Conservation (phyloP, 2,888 invertebrate genomes). For the Rhyacophila evoluta region DNA sequence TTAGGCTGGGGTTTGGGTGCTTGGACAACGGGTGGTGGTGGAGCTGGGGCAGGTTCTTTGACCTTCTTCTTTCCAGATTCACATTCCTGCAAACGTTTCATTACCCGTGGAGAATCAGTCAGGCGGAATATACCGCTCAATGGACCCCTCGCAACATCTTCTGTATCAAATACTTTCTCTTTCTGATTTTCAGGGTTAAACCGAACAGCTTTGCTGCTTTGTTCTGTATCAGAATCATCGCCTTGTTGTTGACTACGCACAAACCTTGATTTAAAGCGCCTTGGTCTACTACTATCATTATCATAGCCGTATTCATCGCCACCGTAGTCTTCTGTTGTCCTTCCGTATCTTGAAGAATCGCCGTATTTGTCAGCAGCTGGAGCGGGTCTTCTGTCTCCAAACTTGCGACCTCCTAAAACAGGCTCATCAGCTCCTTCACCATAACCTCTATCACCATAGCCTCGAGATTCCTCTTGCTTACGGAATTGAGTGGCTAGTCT, state of each 20-base stretch:
- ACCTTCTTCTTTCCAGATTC: slow-evolving; percentile 82
- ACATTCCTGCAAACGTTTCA: slow-evolving; percentile 88
- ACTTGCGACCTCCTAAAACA: slow-evolving; percentile 80
- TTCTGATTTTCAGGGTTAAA: slow-evolving; percentile 72
- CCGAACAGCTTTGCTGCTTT: slow-evolving; percentile 73
- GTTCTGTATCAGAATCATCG: slow-evolving; percentile 83
- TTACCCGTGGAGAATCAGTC: slow-evolving; percentile 88
- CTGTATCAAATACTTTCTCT: slow-evolving; percentile 84
- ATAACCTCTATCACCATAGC: slow-evolving; percentile 66
- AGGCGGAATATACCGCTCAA: slow-evolving; percentile 90
- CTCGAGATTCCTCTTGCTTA: slow-evolving; percentile 80
- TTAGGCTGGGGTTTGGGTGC: slow-evolving; percentile 69
- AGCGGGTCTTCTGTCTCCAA: slow-evolving; percentile 77
- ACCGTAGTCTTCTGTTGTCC: slow-evolving; percentile 70
- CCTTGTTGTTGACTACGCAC: slow-evolving; percentile 77
- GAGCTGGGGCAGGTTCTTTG: slow-evolving; percentile 73
- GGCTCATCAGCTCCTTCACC: slow-evolving; percentile 72
- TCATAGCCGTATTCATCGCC: slow-evolving; percentile 81
- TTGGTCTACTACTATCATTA: slow-evolving; percentile 72
- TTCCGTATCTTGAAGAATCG: slow-evolving; percentile 62
- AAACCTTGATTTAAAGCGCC: slow-evolving; percentile 80
- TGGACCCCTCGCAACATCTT: slow-evolving; percentile 88
- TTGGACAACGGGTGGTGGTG: slow-evolving; percentile 66
- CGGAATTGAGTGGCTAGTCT: slow-evolving; percentile 89
- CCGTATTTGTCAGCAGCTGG: slow-evolving; percentile 67